A percentile compares a stretch with the other conserved stretches of the same genome.
phyloP scores from a whole-genome alignment of 2,797 vertebrate species.

The Enteromius argenteus region DNA sequence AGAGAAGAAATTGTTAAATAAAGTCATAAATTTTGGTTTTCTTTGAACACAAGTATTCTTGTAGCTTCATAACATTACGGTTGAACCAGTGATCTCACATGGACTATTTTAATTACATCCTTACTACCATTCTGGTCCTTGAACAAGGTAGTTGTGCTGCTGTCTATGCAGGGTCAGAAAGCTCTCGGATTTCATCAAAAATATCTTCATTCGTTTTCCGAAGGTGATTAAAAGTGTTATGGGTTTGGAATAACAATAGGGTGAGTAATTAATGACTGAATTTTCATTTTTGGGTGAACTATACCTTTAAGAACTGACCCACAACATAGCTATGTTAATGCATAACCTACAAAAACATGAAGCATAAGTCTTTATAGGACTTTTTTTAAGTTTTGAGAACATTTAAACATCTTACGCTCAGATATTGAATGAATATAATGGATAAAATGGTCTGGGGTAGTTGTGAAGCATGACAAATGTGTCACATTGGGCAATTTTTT shows the following conservation, averaged over 20 bases:
- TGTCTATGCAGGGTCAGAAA: background rate
- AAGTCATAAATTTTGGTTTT: background rate
- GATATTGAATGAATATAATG: background rate
- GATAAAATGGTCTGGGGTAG: background rate
- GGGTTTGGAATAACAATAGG: background rate
- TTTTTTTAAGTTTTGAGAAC: background rate
- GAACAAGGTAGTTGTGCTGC: background rate
- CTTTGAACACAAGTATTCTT: background rate
- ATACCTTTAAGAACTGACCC: background rate
- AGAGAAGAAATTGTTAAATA: background rate
- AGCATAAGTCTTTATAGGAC: background rate
- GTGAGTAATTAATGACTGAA: background rate
- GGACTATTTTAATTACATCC: background rate
- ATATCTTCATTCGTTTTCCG: background rate
- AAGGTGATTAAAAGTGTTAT: background rate
- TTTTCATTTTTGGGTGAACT: background rate
- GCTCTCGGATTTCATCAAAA: background rate
- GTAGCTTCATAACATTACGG: background rate
- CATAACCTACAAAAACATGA: background rate
- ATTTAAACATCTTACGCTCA: background rate
- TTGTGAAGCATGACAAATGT: background rate
- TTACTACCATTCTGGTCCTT: background rate
- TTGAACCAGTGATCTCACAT: background rate
- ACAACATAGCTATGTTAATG: no score
- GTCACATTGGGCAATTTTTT: background rate